Conservation (phyloP, 2,888 invertebrate genomes). For the Tachina fera region DNA sequence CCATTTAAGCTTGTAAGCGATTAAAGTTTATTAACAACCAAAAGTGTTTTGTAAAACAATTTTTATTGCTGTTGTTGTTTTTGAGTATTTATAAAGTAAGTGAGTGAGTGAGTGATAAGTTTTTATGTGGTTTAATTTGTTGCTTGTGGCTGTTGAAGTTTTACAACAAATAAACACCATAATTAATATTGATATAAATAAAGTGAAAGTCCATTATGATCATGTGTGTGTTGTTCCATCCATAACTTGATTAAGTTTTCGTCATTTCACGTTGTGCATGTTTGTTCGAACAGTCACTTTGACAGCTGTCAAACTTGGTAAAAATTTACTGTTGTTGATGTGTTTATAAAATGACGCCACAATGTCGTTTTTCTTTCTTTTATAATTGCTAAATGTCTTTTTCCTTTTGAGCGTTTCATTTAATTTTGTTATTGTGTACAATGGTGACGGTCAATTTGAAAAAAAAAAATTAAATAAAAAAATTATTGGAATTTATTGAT, state of each 20-base stretch:
- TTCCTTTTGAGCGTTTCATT: conserved; percentile 1
- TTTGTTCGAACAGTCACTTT: conserved; percentile 72
- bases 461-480: neutral
- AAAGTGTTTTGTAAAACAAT: conserved; percentile 45
- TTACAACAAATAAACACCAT: conserved; percentile 6
- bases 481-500: conserved; percentile 37
- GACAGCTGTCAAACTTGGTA: conserved; percentile 81
- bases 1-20: conserved; percentile 72
- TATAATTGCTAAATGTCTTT: conserved; percentile 25
- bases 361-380: conserved; percentile 55
- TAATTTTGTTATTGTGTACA: neutral
- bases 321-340: conserved; percentile 65
- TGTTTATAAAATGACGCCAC: conserved; percentile 65
- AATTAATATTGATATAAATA: conserved; percentile 48
- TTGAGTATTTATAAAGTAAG: conserved; percentile 45
- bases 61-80: conserved; percentile 6
- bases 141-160: conserved; percentile 14
- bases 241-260: conserved; percentile 54
- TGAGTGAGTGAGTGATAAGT: conserved; percentile 51
- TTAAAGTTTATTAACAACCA: conserved; percentile 68
- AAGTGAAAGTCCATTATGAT: conserved; percentile 68
- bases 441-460: conserved; percentile 7
- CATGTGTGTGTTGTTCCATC: conserved; percentile 44
- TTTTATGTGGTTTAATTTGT: conserved; percentile 57
- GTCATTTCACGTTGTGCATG: conserved; percentile 45